A percentile compares a stretch with the other conserved stretches of the same genome.
These are phyloP conservation scores for Melanchra persicariae DNA, from an alignment of 2,888 invertebrate species.

Conservation along the genomic window DNA sequence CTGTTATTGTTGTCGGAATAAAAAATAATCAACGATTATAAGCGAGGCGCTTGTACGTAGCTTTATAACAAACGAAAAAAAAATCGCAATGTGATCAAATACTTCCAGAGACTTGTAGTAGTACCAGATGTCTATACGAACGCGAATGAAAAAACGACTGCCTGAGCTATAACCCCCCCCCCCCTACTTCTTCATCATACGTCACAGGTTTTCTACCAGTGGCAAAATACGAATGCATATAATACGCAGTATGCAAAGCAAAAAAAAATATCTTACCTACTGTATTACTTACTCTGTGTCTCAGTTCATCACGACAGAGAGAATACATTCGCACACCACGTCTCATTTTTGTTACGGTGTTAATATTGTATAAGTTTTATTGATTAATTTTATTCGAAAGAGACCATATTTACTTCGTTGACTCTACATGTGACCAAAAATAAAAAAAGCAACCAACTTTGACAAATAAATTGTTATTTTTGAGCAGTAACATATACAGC, in stretches of 20 bases:
- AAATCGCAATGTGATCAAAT: too few species aligned
- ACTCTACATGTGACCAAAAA: background rate
- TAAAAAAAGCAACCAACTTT: background rate
- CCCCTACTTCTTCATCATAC: background rate
- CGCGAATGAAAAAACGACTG: too few species aligned
- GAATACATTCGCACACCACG: slow-evolving; percentile 77
- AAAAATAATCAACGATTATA: too few species aligned
- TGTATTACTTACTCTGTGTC: slow-evolving; percentile 8
- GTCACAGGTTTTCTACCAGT: background rate
- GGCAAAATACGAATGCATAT: background rate
- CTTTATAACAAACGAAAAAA: too few species aligned
- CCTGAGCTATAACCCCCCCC: too few species aligned
- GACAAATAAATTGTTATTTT: background rate
- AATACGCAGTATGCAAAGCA: background rate
- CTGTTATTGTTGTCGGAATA: too few species aligned
- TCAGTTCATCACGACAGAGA: slow-evolving; percentile 62
- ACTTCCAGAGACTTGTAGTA: too few species aligned
- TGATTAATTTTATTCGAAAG: background rate
- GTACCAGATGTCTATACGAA: too few species aligned
- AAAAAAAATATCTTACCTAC: background rate
- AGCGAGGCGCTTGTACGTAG: too few species aligned
- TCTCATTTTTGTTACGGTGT: slow-evolving; percentile 74
- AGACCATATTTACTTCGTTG: too few species aligned
- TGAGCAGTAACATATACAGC: too few species aligned
- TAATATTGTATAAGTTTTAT: slow-evolving; percentile 62